Conservation (phyloP, 2,113 vertebrate species). For the Fulica atra region DNA sequence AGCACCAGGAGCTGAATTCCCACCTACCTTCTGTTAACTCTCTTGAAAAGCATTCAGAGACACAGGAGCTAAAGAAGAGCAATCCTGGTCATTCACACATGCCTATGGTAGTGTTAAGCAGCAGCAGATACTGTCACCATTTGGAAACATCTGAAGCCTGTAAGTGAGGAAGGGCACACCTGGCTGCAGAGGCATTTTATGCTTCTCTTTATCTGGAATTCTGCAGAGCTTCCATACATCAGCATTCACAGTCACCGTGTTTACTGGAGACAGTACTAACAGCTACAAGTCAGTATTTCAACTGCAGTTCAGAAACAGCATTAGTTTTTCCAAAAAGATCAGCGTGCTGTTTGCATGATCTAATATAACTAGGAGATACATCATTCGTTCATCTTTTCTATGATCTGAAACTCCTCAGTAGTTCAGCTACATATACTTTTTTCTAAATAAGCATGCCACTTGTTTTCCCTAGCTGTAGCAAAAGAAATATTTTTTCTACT, state of each 20-base stretch:
- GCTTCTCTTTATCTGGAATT: background rate
- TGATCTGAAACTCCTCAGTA: background rate
- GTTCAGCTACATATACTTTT: background rate
- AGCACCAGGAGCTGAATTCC: background rate
- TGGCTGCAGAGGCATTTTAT: background rate
- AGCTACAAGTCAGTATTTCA: background rate
- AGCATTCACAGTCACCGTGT: background rate
- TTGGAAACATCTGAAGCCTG: background rate
- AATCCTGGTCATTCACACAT: background rate
- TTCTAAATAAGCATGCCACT: background rate
- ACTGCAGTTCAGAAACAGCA: background rate
- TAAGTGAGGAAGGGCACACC: background rate
- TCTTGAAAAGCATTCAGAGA: background rate
- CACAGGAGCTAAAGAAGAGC: background rate
- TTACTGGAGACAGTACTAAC: background rate
- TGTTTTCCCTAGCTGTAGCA: background rate
- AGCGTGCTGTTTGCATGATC: background rate
- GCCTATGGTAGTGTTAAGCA: background rate
- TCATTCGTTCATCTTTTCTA: background rate
- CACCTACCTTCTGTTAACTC: background rate
- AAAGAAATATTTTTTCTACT: conserved; percentile 17
- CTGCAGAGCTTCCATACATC: background rate
- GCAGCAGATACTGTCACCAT: background rate
- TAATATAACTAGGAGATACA: background rate
- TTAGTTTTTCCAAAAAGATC: background rate